Evolutionary conservation across 2,888 invertebrate species (phyloP), one percentile per base, ranked within the genome.

Genomic region (Oscheius onirici): DNA sequence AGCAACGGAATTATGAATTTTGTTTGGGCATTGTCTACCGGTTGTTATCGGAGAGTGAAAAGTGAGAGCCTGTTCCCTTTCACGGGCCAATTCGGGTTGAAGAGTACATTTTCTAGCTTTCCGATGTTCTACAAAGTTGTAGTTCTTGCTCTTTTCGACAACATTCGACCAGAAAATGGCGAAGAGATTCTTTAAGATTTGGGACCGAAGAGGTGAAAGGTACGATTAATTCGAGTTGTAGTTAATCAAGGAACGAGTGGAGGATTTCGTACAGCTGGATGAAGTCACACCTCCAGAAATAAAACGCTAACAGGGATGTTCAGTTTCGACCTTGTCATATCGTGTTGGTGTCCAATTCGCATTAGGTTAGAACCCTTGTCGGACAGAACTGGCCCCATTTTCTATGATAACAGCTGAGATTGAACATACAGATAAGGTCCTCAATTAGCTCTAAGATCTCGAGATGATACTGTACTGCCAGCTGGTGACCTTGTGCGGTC

Each of bases 401-500:
- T n/a, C n/a, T 15, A 34, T 57, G 20, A 34, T 15, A 20, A 57
- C 24, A 57, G 5, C 3, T n/a, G 34, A 20, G 28, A 22, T 20
- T 52, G 22, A 22, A 15, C n/a, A 52, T 17, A 22, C 13, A 15
- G 52, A 52, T 22, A 34, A 28, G 6, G 40, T 28, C n/a, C 24
- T 28, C 24, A 20, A 15, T 17, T n/a, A 52, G 52, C 13, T n/a
- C 6, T 15, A 28, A 34, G 24, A 57, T 15, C 40, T 11, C 22
- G 28, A 26, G 22, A 11, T 26, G 22, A 58, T 63, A 63, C 63
- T 44, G 63, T 63, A 63, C 58, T 17, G 46, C 26, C 63, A 63
- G 63, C 63, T 63, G 63, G 24, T 63, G 63, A 63, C 63, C 63
- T 61, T 61, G 61, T 15, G n/a, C 44, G 44, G 49, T 49, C 20